Evolutionary conservation across 1,140 invertebrate species (phyloP).

Genomic region (Solen grandis): DNA sequence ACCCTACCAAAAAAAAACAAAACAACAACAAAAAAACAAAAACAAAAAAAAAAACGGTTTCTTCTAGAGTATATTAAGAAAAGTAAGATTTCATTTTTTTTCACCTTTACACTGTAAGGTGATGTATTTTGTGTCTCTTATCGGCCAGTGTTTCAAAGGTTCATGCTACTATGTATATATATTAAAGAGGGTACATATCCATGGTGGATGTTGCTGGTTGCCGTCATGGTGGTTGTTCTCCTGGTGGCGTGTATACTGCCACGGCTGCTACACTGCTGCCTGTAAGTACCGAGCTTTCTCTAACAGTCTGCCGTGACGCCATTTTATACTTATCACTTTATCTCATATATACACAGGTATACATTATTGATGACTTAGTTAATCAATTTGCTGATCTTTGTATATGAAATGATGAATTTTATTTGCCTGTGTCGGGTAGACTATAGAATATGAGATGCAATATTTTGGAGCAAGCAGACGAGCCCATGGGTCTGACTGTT

Average conservation of each 20-base stretch:
- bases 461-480: neutral
- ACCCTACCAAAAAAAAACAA: no score
- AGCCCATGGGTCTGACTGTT: no score
- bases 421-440: neutral
- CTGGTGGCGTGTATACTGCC: slow-evolving; percentile 50
- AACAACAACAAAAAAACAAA: no score
- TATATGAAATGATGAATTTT: neutral
- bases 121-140: no score
- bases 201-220: slow-evolving; percentile 49
- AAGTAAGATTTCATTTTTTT: no score
- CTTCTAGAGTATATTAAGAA: no score
- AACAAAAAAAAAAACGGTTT: no score
- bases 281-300: slow-evolving; percentile 10
- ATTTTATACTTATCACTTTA: neutral
- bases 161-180: no score
- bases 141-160: no score
- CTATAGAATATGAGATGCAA: neutral
- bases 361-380: neutral
- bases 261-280: slow-evolving; percentile 27
- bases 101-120: no score
- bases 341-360: neutral
- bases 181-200: slow-evolving; percentile 50
- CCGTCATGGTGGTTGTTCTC: slow-evolving; percentile 29
- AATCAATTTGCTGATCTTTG: neutral
- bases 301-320: neutral